Percentiles rank a stretch among this genome's conserved stretches.
These are phyloP conservation scores for Monoplex corrugatus DNA, from an alignment of 2,888 invertebrate genomes.

Conservation along the genomic window DNA sequence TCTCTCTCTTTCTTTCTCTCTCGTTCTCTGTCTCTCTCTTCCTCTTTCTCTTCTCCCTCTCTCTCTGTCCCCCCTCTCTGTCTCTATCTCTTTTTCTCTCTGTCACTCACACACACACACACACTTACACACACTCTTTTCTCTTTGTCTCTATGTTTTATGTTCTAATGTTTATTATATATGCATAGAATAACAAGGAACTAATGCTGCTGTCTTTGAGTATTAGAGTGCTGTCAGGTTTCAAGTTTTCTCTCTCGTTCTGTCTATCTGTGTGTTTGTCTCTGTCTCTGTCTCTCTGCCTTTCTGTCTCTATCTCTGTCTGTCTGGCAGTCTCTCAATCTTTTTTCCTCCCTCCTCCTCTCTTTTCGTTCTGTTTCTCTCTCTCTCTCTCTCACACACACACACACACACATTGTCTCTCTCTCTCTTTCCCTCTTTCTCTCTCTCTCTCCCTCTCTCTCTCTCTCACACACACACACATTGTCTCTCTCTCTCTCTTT, in stretches of 20 bases:
- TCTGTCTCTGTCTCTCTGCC: slow-evolving; percentile 31
- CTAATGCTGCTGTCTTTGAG: too few relatives aligned
- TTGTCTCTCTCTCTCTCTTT: too few relatives aligned
- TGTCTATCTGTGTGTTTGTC: slow-evolving; percentile 32
- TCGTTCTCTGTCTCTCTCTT: too few relatives aligned
- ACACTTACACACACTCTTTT: too few relatives aligned
- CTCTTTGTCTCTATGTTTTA: too few relatives aligned
- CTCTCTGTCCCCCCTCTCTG: too few relatives aligned
- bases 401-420: not conserved
- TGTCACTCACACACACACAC: not conserved
- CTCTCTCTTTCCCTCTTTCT: not conserved
- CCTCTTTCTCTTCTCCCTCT: too few relatives aligned
- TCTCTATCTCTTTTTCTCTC: slow-evolving; percentile 5
- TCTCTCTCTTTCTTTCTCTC: not conserved
- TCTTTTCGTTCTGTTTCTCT: not conserved
- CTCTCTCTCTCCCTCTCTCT: slow-evolving; percentile 11
- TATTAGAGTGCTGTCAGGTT: too few relatives aligned
- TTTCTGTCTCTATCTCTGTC: not conserved
- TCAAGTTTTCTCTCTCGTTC: slow-evolving; percentile 35
- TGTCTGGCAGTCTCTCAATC: not conserved
- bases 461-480: slow-evolving; percentile 3
- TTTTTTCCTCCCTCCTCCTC: too few relatives aligned
- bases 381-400: not conserved
- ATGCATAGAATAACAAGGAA: too few relatives aligned
- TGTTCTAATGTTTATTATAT: too few relatives aligned